phyloP scores from a whole-genome alignment of 2,888 invertebrate genomes.

The Caenorhabditis macrosperma region DNA sequence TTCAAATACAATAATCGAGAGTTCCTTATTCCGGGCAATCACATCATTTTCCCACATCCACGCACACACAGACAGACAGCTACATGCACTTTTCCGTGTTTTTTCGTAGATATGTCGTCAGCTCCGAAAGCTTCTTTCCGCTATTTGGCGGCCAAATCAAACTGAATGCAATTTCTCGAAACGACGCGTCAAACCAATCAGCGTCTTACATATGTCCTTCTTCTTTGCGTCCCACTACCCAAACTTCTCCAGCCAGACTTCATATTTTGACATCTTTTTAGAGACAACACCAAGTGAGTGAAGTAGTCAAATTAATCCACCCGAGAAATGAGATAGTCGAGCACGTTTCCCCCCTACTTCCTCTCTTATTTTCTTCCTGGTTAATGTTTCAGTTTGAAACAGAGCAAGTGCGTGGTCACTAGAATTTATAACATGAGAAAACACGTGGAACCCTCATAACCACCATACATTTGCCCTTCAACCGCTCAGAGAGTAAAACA shows the following conservation, averaged over 20 bases:
- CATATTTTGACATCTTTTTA: slow-evolving; percentile 31
- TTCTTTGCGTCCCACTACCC: slow-evolving; percentile 29
- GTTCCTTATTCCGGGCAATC: neutral
- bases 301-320: slow-evolving; percentile 33
- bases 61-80: slow-evolving; percentile 10
- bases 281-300: neutral
- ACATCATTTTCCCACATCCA: slow-evolving; percentile 46
- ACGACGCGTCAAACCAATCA: slow-evolving; percentile 58
- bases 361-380: neutral
- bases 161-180: slow-evolving; percentile 55
- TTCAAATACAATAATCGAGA: neutral
- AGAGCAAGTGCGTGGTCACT: neutral
- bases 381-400: neutral
- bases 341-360: neutral
- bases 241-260: slow-evolving; percentile 1
- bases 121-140: slow-evolving; percentile 10
- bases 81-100: slow-evolving; percentile 11
- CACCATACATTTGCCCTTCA: slow-evolving; percentile 1
- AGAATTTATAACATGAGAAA: slow-evolving; percentile 1
- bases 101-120: neutral
- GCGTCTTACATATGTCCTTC: slow-evolving; percentile 54
- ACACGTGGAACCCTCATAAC: neutral
- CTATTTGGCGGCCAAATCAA: slow-evolving; percentile 41
- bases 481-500: slow-evolving; percentile 18
- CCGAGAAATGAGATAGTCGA: neutral